Evolutionary conservation across 2,888 invertebrate genomes (phyloP), one percentile per base, ranked within the genome.

Genomic region (Athalia circularis): DNA sequence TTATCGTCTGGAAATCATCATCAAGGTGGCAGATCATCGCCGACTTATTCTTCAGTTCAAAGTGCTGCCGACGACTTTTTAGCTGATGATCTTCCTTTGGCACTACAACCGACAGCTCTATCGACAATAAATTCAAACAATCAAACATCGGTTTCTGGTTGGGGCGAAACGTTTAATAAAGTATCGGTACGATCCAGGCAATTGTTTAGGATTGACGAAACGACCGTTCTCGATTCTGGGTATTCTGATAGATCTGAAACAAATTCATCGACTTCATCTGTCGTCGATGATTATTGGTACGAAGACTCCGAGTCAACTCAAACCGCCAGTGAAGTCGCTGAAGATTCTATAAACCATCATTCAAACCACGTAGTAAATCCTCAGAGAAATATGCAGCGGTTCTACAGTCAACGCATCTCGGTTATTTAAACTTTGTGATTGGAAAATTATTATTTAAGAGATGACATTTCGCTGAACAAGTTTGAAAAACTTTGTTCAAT

Each of bases 231-330:
- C 11, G 86, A 87, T 62, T 86, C 86, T 0, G 87, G 87, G 0
- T 87, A 85, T 57, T 86, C 86, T 0, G 87, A 86, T 52, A 81
- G 75, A 50, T 85, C 85, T 3, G 79, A 72, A 6, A 74, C 52
- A n/a, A 78, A 77, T 4, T 81, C 79, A 6, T 50, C 74, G 3
- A n/a, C 13, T 62, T 74, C 74, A 11, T 74, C 62, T 5, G 48
- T 9, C 3, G 75, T 77, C 9, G 78, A 65, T 50, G 70, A 61
- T 13, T 64, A 59, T 6, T 78, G 78, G 79, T 79, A 74, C 62
- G 74, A 78, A 43, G 80, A 78, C 62, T 50, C 65, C 3, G 81
- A 75, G 78, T 78, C 79, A 11, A 81, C 79, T 3, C 72, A 68
- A 65, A 79, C 77, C 0, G 81, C 79, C 0, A 79, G 80, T 9